phyloP scores from a whole-genome alignment of 2,797 vertebrate species.

The Sebastes matsubarae region DNA sequence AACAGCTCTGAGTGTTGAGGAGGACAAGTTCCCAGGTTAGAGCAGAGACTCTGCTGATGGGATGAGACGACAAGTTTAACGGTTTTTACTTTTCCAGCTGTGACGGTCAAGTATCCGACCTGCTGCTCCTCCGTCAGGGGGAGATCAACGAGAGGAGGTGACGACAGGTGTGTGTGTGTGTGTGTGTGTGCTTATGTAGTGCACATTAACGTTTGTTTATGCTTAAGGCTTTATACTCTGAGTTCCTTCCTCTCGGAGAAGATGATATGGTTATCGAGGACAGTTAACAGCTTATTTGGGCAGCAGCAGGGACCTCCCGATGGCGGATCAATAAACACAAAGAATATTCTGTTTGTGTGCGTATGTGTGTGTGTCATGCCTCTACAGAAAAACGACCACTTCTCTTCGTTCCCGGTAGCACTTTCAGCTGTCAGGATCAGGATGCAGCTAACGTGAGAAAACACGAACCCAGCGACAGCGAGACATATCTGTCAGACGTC shows the following conservation, averaged over 20 bases:
- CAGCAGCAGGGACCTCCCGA: constrained; percentile 9
- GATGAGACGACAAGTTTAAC: not conserved
- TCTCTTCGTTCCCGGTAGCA: constrained; percentile 6
- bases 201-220: constrained; percentile 27
- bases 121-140: not conserved
- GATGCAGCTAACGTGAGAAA: constrained; percentile 27
- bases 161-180: not conserved
- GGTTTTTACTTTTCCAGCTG: not conserved
- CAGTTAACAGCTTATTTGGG: constrained; percentile 39
- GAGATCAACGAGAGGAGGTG: not conserved
- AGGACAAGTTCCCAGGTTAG: not conserved
- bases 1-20: not conserved
- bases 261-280: constrained; percentile 12
- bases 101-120: not conserved
- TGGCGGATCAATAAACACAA: constrained; percentile 28
- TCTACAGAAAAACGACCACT: not conserved
- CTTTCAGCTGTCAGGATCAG: constrained; percentile 30
- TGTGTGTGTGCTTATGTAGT: not conserved
- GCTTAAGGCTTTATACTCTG: constrained; percentile 39
- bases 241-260: not conserved
- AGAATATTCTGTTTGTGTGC: not conserved
- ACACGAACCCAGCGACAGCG: not conserved
- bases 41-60: not conserved
- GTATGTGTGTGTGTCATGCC: not conserved
- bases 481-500: constrained; percentile 23